These are phyloP conservation scores for Cricetomys ansorgei DNA, from an alignment of 2,113 vertebrate genomes.

Conservation along the genomic window DNA sequence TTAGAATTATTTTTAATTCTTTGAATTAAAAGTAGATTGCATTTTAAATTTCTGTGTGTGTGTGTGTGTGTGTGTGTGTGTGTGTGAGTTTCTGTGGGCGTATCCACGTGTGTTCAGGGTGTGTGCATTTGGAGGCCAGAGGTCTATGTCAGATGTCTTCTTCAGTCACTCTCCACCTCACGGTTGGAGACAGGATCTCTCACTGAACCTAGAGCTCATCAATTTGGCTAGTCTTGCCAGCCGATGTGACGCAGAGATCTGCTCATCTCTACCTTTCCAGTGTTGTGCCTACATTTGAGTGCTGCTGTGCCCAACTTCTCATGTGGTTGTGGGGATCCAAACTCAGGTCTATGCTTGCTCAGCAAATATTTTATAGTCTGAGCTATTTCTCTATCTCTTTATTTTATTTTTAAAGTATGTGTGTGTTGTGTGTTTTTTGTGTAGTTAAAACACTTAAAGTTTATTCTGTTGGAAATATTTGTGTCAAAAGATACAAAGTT, in stretches of 20 bases:
- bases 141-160: neutral
- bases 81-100: neutral
- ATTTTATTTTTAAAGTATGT: neutral
- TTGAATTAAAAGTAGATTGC: neutral
- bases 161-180: neutral
- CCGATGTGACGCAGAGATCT: neutral
- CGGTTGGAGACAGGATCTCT: neutral
- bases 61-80: neutral
- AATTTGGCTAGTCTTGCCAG: neutral
- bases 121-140: neutral
- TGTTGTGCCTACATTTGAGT: neutral
- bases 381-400: neutral
- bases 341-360: neutral
- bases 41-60: neutral
- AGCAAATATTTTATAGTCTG: too few species aligned
- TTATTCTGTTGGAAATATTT: neutral
- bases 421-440: neutral
- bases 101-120: too few species aligned
- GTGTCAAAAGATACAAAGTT: neutral
- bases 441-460: neutral
- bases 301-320: neutral
- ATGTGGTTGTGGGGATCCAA: neutral
- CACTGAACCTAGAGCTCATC: neutral
- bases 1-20: neutral
- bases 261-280: neutral